These are phyloP conservation scores for Helicoverpa armigera DNA, from an alignment of 1,140 invertebrate species.

Conservation along the genomic window DNA sequence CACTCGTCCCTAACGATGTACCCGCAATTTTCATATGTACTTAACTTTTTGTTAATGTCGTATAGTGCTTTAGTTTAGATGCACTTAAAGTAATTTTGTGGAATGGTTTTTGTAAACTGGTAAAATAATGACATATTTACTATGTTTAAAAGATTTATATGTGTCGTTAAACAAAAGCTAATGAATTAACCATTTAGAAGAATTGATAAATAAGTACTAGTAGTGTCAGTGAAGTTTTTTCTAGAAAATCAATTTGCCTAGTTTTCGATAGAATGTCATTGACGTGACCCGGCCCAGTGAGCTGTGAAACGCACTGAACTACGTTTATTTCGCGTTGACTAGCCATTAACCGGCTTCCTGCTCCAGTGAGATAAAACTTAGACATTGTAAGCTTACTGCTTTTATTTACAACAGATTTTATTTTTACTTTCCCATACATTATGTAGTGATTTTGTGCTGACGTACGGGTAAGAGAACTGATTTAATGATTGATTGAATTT, in stretches of 20 bases:
- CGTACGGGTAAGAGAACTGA: no score
- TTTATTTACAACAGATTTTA: no score
- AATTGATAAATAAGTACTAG: no score
- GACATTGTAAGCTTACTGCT: background rate
- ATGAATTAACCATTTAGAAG: no score
- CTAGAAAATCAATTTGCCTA: background rate
- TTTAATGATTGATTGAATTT: no score
- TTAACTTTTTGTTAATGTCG: constrained; percentile 15
- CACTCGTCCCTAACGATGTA: constrained; percentile 11
- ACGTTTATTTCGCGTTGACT: background rate
- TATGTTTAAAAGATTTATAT: no score
- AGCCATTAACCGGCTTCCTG: constrained; percentile 3
- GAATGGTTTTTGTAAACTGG: background rate
- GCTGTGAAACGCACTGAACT: constrained; percentile 6
- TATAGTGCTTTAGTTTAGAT: background rate
- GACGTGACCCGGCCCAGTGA: background rate
- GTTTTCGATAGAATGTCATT: background rate
- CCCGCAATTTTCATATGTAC: constrained; percentile 9
- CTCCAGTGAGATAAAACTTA: background rate
- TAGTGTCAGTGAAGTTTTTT: background rate
- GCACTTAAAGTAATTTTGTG: background rate
- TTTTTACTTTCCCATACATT: no score
- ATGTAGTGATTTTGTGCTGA: no score
- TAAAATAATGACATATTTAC: no score
- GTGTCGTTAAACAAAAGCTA: no score